Evolutionary conservation across 2,888 invertebrate genomes (phyloP).

Genomic region (Drosophila mayaguana): DNA sequence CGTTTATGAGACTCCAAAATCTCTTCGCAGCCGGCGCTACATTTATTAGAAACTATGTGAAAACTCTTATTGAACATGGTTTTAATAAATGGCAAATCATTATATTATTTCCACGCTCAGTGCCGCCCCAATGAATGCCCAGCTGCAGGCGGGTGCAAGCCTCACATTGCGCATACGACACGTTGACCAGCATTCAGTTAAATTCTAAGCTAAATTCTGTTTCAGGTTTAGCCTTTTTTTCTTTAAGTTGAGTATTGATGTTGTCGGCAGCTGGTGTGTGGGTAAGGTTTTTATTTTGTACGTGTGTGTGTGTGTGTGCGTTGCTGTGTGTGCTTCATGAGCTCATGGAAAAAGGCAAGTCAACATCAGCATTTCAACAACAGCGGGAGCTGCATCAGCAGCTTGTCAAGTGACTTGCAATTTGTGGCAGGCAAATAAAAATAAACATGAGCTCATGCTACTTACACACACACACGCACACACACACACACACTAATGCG

Average conservation of each 20-base stretch:
- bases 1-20: constrained; percentile 22
- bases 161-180: constrained; percentile 68
- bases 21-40: constrained; percentile 17
- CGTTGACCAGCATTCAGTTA: constrained; percentile 38
- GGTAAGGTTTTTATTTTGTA: constrained; percentile 3
- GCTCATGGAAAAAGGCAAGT: constrained; percentile 80
- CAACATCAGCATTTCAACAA: constrained; percentile 83
- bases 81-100: constrained; percentile 63
- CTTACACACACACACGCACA: constrained; percentile 59
- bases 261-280: constrained; percentile 42
- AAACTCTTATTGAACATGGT: constrained; percentile 16
- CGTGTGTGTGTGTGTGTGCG: constrained; percentile 15
- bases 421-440: constrained; percentile 80
- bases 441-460: constrained; percentile 83
- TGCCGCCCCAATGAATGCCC: constrained; percentile 55
- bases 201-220: constrained; percentile 47
- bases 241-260: constrained; percentile 39
- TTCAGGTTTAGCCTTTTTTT: constrained; percentile 39
- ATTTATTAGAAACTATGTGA: constrained; percentile 28
- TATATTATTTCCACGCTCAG: constrained; percentile 30
- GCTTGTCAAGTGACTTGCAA: constrained; percentile 84
- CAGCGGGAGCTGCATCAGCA: constrained; percentile 84
- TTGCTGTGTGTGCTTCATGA: constrained; percentile 51
- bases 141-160: constrained; percentile 31
- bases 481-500: constrained; percentile 24